These are phyloP conservation scores for Pampus argenteus DNA, from an alignment of 2,797 vertebrate species.

Conservation along the genomic window DNA sequence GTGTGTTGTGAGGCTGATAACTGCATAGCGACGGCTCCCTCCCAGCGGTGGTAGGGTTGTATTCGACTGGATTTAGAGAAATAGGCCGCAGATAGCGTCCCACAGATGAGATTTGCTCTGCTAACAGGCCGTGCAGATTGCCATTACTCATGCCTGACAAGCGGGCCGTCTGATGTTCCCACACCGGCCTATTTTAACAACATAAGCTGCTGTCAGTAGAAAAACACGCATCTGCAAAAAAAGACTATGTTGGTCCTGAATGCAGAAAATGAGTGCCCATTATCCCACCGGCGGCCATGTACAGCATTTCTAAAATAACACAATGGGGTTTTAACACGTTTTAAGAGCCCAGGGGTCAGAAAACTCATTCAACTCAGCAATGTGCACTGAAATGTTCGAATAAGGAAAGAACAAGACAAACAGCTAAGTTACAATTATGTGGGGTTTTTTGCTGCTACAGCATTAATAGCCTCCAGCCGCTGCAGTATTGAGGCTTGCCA, in stretches of 20 bases:
- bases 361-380: slow-evolving; percentile 15
- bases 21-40: slow-evolving; percentile 23
- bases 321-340: slow-evolving; percentile 33
- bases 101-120: slow-evolving; percentile 75
- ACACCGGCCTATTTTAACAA: slow-evolving; percentile 78
- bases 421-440: slow-evolving; percentile 37
- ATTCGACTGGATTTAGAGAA: slow-evolving; percentile 69
- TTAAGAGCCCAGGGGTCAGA: slow-evolving; percentile 36
- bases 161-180: slow-evolving; percentile 77
- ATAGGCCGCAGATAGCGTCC: slow-evolving; percentile 73
- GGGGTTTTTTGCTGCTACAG: background rate
- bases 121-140: slow-evolving; percentile 76
- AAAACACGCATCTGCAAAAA: slow-evolving; percentile 43
- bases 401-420: background rate
- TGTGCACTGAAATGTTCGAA: slow-evolving; percentile 7
- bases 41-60: slow-evolving; percentile 40
- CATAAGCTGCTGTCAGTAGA: slow-evolving; percentile 72
- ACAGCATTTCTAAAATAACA: slow-evolving; percentile 20
- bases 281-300: slow-evolving; percentile 42
- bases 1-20: slow-evolving; percentile 25
- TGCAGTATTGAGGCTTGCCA: slow-evolving; percentile 33
- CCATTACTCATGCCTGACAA: slow-evolving; percentile 83
- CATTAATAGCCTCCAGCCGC: slow-evolving; percentile 26
- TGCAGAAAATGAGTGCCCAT: slow-evolving; percentile 40
- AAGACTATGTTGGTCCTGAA: slow-evolving; percentile 40